A percentile compares a stretch with the other conserved stretches of the same genome.
Conservation (phyloP, 2,113 vertebrate genomes). For the Mobula birostris region DNA sequence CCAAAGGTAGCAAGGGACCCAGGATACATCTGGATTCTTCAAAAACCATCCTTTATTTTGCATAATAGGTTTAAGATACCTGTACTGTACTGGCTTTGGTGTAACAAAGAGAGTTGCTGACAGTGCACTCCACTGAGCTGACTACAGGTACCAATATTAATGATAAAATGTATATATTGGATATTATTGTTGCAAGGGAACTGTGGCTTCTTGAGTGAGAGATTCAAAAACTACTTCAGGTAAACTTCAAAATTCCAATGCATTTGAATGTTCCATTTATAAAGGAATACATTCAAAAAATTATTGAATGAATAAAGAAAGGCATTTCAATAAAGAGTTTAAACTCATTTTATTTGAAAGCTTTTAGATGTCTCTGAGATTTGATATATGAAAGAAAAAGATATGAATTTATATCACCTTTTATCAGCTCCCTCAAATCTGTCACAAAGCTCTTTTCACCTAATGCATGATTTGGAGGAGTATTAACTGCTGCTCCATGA, state of each 20-base stretch:
- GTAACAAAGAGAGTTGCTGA: neutral
- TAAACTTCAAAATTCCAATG: neutral
- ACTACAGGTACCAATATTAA: neutral
- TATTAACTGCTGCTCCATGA: neutral
- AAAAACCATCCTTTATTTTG: neutral
- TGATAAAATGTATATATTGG: neutral
- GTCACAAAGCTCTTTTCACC: neutral
- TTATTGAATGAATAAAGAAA: neutral
- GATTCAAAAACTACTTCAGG: neutral
- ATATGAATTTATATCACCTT: neutral
- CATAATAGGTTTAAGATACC: neutral
- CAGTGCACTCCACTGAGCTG: neutral
- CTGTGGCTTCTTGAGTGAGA: neutral
- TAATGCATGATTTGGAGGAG: no score
- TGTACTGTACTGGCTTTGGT: neutral
- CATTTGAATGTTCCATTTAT: neutral
- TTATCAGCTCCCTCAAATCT: neutral
- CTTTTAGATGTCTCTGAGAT: neutral
- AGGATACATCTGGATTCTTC: neutral
- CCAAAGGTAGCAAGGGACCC: slow-evolving; percentile 9
- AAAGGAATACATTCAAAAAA: neutral
- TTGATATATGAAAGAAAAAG: neutral
- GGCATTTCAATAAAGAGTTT: neutral
- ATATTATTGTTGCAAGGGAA: neutral
- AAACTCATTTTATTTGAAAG: neutral